These are phyloP conservation scores for Spisula solida DNA, from an alignment of 2,888 invertebrate genomes.

Conservation along the genomic window DNA sequence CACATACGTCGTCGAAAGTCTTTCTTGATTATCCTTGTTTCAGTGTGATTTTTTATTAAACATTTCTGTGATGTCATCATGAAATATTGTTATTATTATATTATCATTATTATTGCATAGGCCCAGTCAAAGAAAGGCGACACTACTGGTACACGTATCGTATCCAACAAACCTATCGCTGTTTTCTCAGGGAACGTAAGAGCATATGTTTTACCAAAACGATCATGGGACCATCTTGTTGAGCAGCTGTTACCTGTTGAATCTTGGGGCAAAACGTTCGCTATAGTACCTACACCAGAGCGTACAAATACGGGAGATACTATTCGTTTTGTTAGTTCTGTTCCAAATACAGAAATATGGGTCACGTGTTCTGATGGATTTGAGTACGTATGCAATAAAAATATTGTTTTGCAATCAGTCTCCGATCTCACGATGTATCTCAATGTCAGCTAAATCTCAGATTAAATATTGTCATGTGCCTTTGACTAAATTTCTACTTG, in stretches of 20 bases:
- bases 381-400: background rate
- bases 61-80: too few relatives aligned
- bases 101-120: conserved; percentile 25
- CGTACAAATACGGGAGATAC: conserved; percentile 76
- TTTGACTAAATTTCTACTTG: too few relatives aligned
- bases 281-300: conserved; percentile 77
- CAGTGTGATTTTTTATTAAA: too few relatives aligned
- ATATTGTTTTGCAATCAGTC: background rate
- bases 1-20: too few relatives aligned
- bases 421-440: too few relatives aligned
- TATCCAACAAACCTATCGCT: conserved; percentile 74
- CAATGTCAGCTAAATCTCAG: too few relatives aligned
- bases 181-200: conserved; percentile 79
- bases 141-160: conserved; percentile 78
- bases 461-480: too few relatives aligned
- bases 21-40: too few relatives aligned
- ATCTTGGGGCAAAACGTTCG: conserved; percentile 81
- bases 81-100: too few relatives aligned
- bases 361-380: background rate
- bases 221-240: conserved; percentile 74
- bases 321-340: conserved; percentile 72
- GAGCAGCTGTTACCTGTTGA: conserved; percentile 78
- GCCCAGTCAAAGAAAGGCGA: conserved; percentile 71
- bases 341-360: conserved; percentile 54
- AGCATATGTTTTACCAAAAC: conserved; percentile 62